Evolutionary conservation across 1,140 invertebrate species (phyloP).

Genomic region (Hylyphantes graminicola): DNA sequence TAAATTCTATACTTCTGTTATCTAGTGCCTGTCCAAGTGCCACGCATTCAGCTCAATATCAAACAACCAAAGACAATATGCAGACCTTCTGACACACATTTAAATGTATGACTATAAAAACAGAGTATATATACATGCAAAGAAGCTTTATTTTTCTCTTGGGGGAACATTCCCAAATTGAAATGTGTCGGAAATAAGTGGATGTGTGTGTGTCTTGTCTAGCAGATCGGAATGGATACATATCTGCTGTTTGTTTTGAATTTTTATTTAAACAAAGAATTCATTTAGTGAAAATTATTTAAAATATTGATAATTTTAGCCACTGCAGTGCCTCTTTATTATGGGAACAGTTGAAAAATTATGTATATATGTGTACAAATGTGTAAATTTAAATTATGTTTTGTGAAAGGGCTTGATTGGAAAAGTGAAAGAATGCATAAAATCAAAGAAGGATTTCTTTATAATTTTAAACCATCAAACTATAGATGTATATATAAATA

Average conservation of each 20-base stretch:
- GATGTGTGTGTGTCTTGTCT: background rate
- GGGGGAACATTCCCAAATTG: background rate
- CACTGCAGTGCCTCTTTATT: slow-evolving; percentile 56
- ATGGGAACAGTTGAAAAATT: slow-evolving; percentile 52
- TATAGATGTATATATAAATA: slow-evolving; percentile 25
- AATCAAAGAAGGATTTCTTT: slow-evolving; percentile 30
- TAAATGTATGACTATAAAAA: too few relatives aligned
- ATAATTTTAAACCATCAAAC: slow-evolving; percentile 24
- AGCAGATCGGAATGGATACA: slow-evolving; percentile 58
- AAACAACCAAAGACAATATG: slow-evolving; percentile 50
- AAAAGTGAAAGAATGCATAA: slow-evolving; percentile 25
- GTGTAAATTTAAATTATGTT: slow-evolving; percentile 47
- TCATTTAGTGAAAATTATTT: slow-evolving; percentile 11
- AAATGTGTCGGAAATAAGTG: too few relatives aligned
- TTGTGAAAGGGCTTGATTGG: slow-evolving; percentile 12
- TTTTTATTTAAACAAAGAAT: slow-evolving; percentile 24
- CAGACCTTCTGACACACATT: background rate
- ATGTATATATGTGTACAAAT: slow-evolving; percentile 45
- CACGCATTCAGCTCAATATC: slow-evolving; percentile 57
- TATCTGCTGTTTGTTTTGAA: slow-evolving; percentile 54
- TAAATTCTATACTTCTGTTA: slow-evolving; percentile 31
- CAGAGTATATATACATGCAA: slow-evolving; percentile 40
- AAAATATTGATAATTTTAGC: slow-evolving; percentile 43
- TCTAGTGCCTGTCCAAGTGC: slow-evolving; percentile 57
- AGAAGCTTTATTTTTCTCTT: slow-evolving; percentile 54